Evolutionary conservation across 37 sponge, comb jelly and placozoan genomes (phyloP).

Genomic region (Corticium candelabrum): DNA sequence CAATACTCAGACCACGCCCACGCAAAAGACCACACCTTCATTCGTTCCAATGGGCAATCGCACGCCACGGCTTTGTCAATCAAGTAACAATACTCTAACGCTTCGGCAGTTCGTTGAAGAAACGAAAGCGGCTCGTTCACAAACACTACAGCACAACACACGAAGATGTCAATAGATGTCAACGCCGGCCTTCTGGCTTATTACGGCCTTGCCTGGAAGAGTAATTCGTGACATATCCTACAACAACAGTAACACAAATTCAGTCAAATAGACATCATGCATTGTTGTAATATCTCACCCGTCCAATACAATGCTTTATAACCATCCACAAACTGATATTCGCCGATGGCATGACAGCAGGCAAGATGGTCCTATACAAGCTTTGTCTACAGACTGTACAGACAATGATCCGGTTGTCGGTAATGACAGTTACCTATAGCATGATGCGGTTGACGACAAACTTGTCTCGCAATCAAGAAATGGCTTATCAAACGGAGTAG

Average conservation of each 20-base stretch:
- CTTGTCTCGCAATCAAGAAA: too few species aligned
- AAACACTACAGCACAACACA: neutral
- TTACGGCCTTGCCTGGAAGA: neutral
- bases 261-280: neutral
- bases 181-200: neutral
- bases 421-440: too few species aligned
- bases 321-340: neutral
- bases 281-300: neutral
- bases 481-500: too few species aligned
- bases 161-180: neutral
- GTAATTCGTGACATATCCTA: conserved; percentile 9
- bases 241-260: neutral
- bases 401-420: too few species aligned
- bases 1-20: neutral
- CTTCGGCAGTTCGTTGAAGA: neutral
- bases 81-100: neutral
- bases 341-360: neutral
- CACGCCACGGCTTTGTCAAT: neutral
- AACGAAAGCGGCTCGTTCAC: conserved; percentile 12
- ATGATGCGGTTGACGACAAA: too few species aligned
- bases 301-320: conserved; percentile 3
- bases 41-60: neutral
- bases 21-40: neutral
- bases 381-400: neutral
- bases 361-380: neutral